phyloP scores from a whole-genome alignment of 2,113 vertebrate genomes.

The Brachirus orientalis region DNA sequence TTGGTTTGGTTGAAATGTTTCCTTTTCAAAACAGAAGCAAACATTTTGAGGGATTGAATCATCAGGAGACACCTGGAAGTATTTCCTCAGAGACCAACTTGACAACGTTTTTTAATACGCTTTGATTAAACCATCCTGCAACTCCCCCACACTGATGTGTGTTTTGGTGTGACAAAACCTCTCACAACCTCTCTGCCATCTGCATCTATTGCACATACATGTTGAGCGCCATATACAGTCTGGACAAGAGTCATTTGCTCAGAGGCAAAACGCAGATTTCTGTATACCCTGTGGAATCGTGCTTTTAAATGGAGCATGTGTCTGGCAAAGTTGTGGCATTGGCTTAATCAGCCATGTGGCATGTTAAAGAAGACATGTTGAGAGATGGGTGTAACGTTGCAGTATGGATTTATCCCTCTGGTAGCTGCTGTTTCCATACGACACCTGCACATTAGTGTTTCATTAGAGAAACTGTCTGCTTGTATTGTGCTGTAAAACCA shows the following conservation, averaged over 20 bases:
- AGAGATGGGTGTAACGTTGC: slow-evolving; percentile 37
- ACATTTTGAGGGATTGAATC: background rate
- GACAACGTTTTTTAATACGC: background rate
- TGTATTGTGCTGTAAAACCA: too few species aligned
- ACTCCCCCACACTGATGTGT: background rate
- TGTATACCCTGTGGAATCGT: background rate
- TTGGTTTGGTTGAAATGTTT: background rate
- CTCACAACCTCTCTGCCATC: slow-evolving; percentile 23
- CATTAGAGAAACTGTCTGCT: too few species aligned
- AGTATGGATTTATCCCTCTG: slow-evolving; percentile 43
- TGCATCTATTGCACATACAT: background rate
- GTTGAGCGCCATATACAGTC: background rate
- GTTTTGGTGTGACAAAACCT: slow-evolving; percentile 2
- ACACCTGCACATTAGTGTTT: background rate
- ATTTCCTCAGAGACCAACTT: too few species aligned
- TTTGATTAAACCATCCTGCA: background rate
- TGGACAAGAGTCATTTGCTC: background rate
- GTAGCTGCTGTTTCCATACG: slow-evolving; percentile 2
- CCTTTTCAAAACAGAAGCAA: background rate
- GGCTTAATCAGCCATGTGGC: slow-evolving; percentile 45
- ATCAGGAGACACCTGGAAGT: too few species aligned
- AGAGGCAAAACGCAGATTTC: background rate
- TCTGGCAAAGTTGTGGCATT: background rate
- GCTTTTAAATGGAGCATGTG: background rate
- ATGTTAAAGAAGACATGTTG: slow-evolving; percentile 23